Evolutionary conservation across 1,140 invertebrate species (phyloP).

Genomic region (Bombus turneri): DNA sequence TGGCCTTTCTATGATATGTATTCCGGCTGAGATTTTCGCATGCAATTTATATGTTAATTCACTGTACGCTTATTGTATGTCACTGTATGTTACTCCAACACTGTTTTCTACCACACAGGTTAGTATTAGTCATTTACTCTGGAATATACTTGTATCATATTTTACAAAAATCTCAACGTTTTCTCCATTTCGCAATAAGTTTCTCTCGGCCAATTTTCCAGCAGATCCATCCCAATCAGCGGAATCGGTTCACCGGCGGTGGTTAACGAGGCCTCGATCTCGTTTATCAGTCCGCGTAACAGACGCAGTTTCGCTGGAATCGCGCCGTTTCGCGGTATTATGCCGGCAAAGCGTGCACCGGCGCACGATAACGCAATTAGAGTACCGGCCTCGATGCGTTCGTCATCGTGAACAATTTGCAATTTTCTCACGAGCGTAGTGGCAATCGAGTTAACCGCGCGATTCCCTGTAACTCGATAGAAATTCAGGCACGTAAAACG

Average conservation of each 20-base stretch:
- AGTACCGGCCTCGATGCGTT: constrained; percentile 1
- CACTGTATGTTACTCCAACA: too few species aligned
- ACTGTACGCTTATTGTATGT: too few species aligned
- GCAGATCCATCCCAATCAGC: neutral
- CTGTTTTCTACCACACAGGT: too few species aligned
- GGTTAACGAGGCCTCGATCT: neutral
- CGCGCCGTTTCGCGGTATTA: constrained; percentile 26
- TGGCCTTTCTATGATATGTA: too few species aligned
- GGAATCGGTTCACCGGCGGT: too few species aligned
- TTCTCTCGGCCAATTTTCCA: neutral
- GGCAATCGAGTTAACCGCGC: constrained; percentile 13
- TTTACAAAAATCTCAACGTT: too few species aligned
- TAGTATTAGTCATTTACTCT: too few species aligned
- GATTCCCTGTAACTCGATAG: constrained; percentile 22
- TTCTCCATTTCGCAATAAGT: neutral
- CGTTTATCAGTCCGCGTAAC: neutral
- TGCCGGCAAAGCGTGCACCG: neutral
- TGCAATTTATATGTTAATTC: too few species aligned
- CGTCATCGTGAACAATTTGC: constrained; percentile 40
- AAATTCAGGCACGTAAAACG: constrained; percentile 14
- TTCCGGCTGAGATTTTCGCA: too few species aligned
- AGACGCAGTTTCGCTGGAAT: constrained; percentile 10
- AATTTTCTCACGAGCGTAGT: constrained; percentile 28
- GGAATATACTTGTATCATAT: too few species aligned
- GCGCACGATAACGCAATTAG: constrained; percentile 34